Evolutionary conservation across 1,140 invertebrate genomes (phyloP).

Genomic region (Trichoplusia ni): DNA sequence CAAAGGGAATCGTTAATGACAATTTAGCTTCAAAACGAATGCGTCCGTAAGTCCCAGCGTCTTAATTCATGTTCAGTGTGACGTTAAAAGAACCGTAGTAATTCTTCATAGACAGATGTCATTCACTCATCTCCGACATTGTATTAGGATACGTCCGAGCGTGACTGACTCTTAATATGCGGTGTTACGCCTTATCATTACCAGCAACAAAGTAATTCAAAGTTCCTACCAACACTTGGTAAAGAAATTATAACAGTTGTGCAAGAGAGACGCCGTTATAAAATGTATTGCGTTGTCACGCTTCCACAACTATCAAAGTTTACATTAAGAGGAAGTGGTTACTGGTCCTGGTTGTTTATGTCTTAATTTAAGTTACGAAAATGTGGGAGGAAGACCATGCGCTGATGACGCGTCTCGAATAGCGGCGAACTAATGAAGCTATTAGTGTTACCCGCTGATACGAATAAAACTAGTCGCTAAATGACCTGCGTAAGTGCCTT

Average conservation of each 20-base stretch:
- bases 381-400: conserved; percentile 57
- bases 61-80: conserved; percentile 30
- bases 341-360: no score
- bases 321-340: no score
- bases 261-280: no score
- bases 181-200: conserved; percentile 69
- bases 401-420: conserved; percentile 52
- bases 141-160: conserved; percentile 50
- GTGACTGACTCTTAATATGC: conserved; percentile 66
- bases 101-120: conserved; percentile 54
- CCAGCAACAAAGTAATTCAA: conserved; percentile 47
- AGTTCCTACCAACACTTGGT: no score
- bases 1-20: conserved; percentile 11
- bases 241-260: no score
- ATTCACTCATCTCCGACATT: conserved; percentile 53
- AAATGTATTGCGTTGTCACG: no score
- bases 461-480: neutral
- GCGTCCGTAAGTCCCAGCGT: conserved; percentile 52
- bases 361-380: conserved; percentile 70
- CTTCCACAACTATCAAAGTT: no score
- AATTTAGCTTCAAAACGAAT: conserved; percentile 50
- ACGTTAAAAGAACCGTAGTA: conserved; percentile 52
- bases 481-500: neutral
- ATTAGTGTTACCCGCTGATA: conserved; percentile 39
- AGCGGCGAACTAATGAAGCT: conserved; percentile 51